Evolutionary conservation across 2,797 vertebrate species (phyloP).

Genomic region (Peromyscus eremicus): DNA sequence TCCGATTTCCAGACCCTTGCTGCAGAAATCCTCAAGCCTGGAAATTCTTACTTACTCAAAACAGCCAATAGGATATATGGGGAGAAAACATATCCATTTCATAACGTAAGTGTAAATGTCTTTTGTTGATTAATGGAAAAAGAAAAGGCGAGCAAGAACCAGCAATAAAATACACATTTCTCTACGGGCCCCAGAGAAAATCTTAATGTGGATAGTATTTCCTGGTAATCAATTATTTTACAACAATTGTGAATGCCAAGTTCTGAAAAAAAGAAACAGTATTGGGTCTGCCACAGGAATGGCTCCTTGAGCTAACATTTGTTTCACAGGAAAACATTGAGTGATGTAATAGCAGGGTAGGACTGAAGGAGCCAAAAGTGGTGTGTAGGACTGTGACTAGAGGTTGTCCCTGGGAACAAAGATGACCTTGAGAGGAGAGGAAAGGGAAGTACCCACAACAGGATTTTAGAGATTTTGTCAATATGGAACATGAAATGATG

Average conservation of each 20-base stretch:
- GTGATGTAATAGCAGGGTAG: background rate
- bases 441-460: background rate
- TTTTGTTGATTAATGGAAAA: background rate
- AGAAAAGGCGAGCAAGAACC: background rate
- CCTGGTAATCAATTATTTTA: background rate
- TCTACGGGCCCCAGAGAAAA: background rate
- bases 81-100: conserved; percentile 82
- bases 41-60: conserved; percentile 82
- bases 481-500: background rate
- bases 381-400: background rate
- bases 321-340: background rate
- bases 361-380: background rate
- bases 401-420: background rate
- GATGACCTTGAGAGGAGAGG: background rate
- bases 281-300: background rate
- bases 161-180: background rate
- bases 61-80: conserved; percentile 86
- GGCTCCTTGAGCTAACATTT: background rate
- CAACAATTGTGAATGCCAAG: background rate
- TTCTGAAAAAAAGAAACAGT: background rate
- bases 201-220: background rate
- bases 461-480: background rate
- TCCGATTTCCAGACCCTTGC: conserved; percentile 82
- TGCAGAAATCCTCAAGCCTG: conserved; percentile 81
- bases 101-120: conserved; percentile 49